Evolutionary conservation across 2,113 vertebrate genomes (phyloP), one percentile per base, ranked within the genome.

Genomic region (Maccullochella peelii): DNA sequence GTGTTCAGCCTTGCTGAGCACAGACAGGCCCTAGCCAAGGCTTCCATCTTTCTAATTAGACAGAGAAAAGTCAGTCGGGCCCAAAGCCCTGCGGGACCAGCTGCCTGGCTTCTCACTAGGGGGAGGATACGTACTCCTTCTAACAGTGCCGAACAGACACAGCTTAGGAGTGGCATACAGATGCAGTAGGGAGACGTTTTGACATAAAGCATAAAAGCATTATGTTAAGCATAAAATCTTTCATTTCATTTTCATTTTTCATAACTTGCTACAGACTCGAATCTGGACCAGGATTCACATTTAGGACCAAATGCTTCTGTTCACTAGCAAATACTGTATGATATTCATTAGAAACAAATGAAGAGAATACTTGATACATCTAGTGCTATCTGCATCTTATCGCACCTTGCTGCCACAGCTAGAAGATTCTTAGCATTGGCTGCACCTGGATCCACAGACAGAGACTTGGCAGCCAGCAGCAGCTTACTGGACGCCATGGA

Each of bases 401-500:
- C 95, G 85, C 94, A 99, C 98, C 98, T 97, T 83, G 98, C 98
- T 58, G 98, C 98, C 66, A 98, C 98, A 75, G 98, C 98, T 40
- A 99, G 94, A 54, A 99, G 97, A 80, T 99, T 99, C 92, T 99
- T 99, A 20, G 98, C 98, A 18, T 99, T 99, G 84, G 98, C 98
- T 70, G 98, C 98, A 38, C 97, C 97, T 6, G 98, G 98, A 88
- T 99, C 98, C 75, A 99, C 98, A 50, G 98, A 99, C 23, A 99
- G 96, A 77, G 98, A 99, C 86, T 99, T 99, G 91, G 98, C 98
- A n/a, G 98, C 98, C 73, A 99, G 92, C 68, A 99, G 91, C 77
- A 99, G 95, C 90, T 99, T 99, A 94, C 98, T 99, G 90, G 98
- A 99, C 4, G 98, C 98, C 98, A 99, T 99, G 0, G 98, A 99